Evolutionary conservation across 2,888 invertebrate species (phyloP), one percentile per base, ranked within the genome.

Genomic region (Ganaspis brasiliensis): DNA sequence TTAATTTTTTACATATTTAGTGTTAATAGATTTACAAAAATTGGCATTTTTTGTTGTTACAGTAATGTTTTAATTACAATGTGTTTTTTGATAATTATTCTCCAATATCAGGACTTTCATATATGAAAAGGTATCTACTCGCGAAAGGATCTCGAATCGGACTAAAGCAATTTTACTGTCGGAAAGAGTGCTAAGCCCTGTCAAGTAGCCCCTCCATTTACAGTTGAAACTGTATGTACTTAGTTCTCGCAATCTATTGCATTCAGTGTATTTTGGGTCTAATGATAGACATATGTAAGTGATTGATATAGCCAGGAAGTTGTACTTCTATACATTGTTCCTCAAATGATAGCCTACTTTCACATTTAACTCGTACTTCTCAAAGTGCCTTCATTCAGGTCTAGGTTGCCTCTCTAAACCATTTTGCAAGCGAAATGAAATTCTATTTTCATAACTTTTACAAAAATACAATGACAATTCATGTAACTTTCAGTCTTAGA

Each of bases 121-220:
- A 61, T 5, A 14, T 24, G 6, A 19, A 24, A 24, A 40, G n/a
- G 31, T 24, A 21, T 24, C 63, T 67, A 63, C 21, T 40, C 45
- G 26, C 45, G 67, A 67, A 67, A 67, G 45, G 24, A 24, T 67
- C 67, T 67, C 21, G 67, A 24, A 67, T 24, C 67, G 67, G 45
- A 67, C 67, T 67, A 67, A 67, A 67, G 67, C 40, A 24, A 67
- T 67, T 52, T 67, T 67, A 24, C 67, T 24, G 45, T 14, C n/a
- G 40, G 24, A 19, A 67, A 40, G 67, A n/a, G 14, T 19, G 56
- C 73, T 72, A 61, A 76, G 76, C 79, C n/a, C 79, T 71, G 79
- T 77, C 77, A 73, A 71, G 77, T 21, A 79, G 77, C 74, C 81
- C 79, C 81, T 63, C 81, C 81, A 77, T 31, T 72, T 72, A 56